Conservation (phyloP, 2,888 invertebrate species). For the Drosophila robusta region DNA sequence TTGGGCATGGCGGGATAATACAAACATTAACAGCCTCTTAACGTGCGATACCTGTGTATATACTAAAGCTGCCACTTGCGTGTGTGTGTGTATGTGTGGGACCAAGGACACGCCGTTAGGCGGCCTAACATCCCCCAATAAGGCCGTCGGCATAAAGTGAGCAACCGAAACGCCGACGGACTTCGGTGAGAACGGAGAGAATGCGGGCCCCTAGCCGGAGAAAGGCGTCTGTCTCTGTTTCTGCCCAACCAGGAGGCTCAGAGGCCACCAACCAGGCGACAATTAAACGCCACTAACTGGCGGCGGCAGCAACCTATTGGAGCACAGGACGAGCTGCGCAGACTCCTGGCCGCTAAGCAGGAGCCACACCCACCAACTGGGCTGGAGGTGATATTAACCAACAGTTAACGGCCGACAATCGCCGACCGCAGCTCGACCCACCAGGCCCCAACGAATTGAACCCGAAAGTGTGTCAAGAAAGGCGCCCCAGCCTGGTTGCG, state of each 20-base stretch:
- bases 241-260: conserved; percentile 71
- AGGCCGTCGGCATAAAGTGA: conserved; percentile 39
- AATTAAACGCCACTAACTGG: conserved; percentile 62
- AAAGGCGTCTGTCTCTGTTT: conserved; percentile 19
- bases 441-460: background rate
- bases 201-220: conserved; percentile 16
- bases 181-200: conserved; percentile 4
- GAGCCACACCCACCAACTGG: conserved; percentile 79
- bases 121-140: conserved; percentile 39
- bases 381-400: conserved; percentile 56
- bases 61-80: background rate
- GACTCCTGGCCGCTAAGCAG: conserved; percentile 65
- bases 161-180: conserved; percentile 53
- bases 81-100: conserved; percentile 2
- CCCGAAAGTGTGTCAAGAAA: conserved; percentile 68
- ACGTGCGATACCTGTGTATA: conserved; percentile 22
- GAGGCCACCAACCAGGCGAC: conserved; percentile 58
- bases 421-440: conserved; percentile 29
- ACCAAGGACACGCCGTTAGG: conserved; percentile 52
- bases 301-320: conserved; percentile 70
- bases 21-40: conserved; percentile 31
- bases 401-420: conserved; percentile 60
- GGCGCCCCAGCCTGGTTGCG: conserved; percentile 28
- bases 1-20: conserved; percentile 10
- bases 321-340: conserved; percentile 77